Evolutionary conservation across 2,888 invertebrate genomes (phyloP).

Genomic region (Ceratothoa steindachneri): DNA sequence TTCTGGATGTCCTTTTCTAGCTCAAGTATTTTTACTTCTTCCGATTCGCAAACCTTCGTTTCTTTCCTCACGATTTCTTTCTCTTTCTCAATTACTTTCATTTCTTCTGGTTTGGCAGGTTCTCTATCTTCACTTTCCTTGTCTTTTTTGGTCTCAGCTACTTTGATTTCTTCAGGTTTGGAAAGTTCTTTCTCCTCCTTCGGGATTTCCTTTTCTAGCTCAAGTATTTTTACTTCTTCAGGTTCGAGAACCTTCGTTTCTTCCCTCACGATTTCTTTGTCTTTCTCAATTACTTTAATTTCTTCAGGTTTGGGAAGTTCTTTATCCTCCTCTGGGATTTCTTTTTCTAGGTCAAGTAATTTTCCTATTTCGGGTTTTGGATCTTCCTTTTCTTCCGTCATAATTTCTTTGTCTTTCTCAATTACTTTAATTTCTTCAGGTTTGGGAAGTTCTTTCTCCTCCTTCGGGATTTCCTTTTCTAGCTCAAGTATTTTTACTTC

Average conservation of each 20-base stretch:
- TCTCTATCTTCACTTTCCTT: constrained; percentile 10
- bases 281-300: neutral
- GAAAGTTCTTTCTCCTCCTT: constrained; percentile 6
- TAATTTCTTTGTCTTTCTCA: neutral
- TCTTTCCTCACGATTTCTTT: neutral
- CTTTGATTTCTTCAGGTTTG: neutral
- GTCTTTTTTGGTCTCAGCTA: neutral
- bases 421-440: neutral
- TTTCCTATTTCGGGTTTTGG: too few species aligned
- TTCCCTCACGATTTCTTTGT: neutral
- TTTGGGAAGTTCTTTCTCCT: constrained; percentile 5
- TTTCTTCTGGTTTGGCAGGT: neutral
- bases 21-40: neutral
- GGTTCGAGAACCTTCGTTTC: neutral
- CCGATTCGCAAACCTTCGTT: neutral
- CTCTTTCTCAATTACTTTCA: neutral
- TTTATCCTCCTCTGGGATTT: constrained; percentile 22
- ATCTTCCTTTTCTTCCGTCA: too few species aligned
- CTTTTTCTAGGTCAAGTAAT: constrained; percentile 2
- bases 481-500: constrained; percentile 22
- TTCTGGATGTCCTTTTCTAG: too few species aligned
- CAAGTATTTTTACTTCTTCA: neutral
- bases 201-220: constrained; percentile 4
- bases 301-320: too few species aligned
- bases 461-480: constrained; percentile 23